Evolutionary conservation across 2,888 invertebrate species (phyloP).

Genomic region (Drosophila percnosoma): DNA sequence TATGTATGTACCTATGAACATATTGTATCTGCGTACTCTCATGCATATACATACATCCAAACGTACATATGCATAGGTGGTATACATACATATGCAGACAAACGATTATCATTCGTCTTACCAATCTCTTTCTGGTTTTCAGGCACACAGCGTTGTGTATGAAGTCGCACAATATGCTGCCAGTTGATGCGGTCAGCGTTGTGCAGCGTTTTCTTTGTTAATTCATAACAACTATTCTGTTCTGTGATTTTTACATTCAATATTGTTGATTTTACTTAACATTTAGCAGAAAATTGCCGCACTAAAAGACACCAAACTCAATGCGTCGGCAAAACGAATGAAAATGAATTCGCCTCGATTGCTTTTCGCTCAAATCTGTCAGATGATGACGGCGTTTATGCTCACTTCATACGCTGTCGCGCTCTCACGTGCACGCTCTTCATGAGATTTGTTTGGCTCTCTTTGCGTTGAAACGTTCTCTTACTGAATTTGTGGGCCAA

Average conservation of each 20-base stretch:
- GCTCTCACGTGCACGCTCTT: constrained; percentile 22
- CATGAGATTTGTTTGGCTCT: background rate
- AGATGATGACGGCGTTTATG: constrained; percentile 50
- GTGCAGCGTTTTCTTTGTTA: constrained; percentile 15
- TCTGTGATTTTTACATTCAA: constrained; percentile 33
- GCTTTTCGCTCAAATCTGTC: constrained; percentile 52
- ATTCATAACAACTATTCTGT: constrained; percentile 9
- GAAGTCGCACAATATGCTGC: background rate
- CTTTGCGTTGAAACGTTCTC: constrained; percentile 37
- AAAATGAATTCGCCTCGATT: constrained; percentile 61
- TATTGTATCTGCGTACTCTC: constrained; percentile 35
- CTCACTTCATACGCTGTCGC: constrained; percentile 18
- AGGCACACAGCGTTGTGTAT: constrained; percentile 1
- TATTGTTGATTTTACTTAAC: constrained; percentile 31
- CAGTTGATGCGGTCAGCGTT: background rate
- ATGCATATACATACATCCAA: constrained; percentile 19
- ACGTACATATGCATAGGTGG: constrained; percentile 4
- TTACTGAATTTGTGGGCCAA: constrained; percentile 14
- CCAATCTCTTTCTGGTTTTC: constrained; percentile 49
- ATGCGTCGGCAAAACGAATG: constrained; percentile 64
- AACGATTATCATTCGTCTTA: constrained; percentile 50
- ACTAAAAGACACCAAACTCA: constrained; percentile 48
- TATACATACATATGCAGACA: constrained; percentile 37
- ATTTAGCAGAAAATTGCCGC: constrained; percentile 47
- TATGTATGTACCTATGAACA: constrained; percentile 15